Base-by-base conservation (phyloP, 2,113 vertebrate genomes). In the Pelecanoides urinatrix region DNA sequence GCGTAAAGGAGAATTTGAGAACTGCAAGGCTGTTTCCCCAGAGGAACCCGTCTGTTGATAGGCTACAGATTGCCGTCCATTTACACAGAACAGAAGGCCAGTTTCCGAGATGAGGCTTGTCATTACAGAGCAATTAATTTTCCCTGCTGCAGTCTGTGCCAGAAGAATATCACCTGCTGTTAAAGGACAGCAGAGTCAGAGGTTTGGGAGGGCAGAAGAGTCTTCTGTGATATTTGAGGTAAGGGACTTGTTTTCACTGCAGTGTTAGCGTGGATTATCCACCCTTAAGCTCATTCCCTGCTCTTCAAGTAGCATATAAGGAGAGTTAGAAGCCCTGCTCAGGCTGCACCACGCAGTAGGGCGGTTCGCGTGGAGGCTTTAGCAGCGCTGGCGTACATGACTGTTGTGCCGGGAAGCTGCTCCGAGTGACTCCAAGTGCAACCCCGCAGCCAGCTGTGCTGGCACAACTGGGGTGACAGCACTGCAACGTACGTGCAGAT, bases 321-420 rank as follows among this genome's bases (percentile, higher is more conserved):
- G 55, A 80, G 55, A 34, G 83, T 5, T 5, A 32, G 84, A 6
- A n/a, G 19, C 40, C 27, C 5, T 16, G 82, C 4, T 5, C 14
- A 6, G 59, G 2, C 73, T 13, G 90, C 42, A 7, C 25, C 13
- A 2, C 0, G n/a, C 66, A 2, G n/a, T 1, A 3, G 36, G 7
- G 19, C 1, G 0, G 53, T 26, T 47, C 0, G 11, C 2, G 0
- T 0, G 22, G 66, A 29, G 63, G 45, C 10, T 5, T 10, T 4
- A 2, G 61, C 50, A 44, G 88, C 30, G 0, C 58, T 25, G 44
- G 47, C 55, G 11, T 7, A 13, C 0, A 1, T 4, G 2, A 0
- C 0, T 11, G 20, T 4, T 73, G 68, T 36, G 76, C 36, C 1
- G 2, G 73, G 68, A 13, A 34, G 53, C 55, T 8, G 84, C 47